phyloP scores from a whole-genome alignment of 1,140 invertebrate genomes.

The Zaprionus ghesquierei region DNA sequence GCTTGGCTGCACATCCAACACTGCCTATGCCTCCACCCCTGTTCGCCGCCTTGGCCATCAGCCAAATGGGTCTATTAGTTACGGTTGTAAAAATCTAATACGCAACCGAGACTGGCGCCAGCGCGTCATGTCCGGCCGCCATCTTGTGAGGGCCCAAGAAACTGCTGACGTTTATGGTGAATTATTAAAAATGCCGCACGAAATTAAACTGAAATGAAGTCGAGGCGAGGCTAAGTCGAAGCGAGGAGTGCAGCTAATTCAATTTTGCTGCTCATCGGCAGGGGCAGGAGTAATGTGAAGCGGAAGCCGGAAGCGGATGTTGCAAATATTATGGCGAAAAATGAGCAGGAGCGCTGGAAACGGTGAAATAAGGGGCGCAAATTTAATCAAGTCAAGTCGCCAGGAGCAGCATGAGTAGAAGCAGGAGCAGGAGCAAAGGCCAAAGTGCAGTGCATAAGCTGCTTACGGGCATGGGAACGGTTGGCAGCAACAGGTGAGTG shows the following conservation, averaged over 20 bases:
- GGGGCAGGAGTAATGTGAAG: conserved; percentile 58
- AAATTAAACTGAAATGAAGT: conserved; percentile 74
- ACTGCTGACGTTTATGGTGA: conserved; percentile 73
- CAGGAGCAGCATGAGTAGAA: conserved; percentile 28
- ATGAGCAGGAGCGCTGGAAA: conserved; percentile 56
- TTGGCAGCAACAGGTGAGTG: background rate
- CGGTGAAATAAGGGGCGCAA: conserved; percentile 65
- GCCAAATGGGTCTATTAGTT: conserved; percentile 81
- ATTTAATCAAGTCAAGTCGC: conserved; percentile 76
- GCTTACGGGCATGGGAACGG: conserved; percentile 38
- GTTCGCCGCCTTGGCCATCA: conserved; percentile 65
- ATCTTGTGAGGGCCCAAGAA: conserved; percentile 31
- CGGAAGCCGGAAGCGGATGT: conserved; percentile 78
- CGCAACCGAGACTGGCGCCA: conserved; percentile 69
- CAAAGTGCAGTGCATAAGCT: conserved; percentile 72
- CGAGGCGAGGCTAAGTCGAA: background rate
- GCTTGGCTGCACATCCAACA: conserved; percentile 37
- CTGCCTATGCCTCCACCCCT: too few species aligned
- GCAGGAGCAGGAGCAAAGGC: conserved; percentile 12
- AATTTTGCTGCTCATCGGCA: conserved; percentile 23
- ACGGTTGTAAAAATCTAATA: conserved; percentile 81
- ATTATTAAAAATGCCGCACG: conserved; percentile 77
- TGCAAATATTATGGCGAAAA: conserved; percentile 74
- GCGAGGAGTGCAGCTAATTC: conserved; percentile 69
- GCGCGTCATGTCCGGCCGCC: conserved; percentile 28